Percentiles rank a stretch among this genome's conserved stretches.
These are phyloP conservation scores for Coelogynopora nodosa DNA, from an alignment of 2,888 invertebrate genomes.

Conservation along the genomic window DNA sequence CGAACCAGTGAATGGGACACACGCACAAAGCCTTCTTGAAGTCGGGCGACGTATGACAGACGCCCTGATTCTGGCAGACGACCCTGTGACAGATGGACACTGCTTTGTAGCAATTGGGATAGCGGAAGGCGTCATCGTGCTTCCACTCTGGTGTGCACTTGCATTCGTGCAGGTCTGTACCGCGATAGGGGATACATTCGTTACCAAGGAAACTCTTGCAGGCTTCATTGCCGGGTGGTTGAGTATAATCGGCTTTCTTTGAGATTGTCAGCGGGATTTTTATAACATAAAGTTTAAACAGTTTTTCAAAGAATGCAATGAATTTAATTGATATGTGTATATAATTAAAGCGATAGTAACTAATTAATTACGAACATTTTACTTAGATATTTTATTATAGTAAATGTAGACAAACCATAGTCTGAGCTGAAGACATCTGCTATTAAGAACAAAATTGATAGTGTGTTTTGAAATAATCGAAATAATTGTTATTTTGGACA, in stretches of 20 bases:
- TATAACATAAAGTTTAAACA: no score
- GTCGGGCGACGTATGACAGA: constrained; percentile 11
- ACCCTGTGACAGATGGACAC: constrained; percentile 8
- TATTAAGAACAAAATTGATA: no score
- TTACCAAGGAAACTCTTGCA: constrained; percentile 28
- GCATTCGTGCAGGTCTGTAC: constrained; percentile 27
- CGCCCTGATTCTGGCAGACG: constrained; percentile 30
- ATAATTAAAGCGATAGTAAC: no score
- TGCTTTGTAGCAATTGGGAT: constrained; percentile 24
- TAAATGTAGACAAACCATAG: no score
- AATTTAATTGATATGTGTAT: no score
- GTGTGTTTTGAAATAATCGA: no score
- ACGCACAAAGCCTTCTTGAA: background rate
- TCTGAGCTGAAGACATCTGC: no score
- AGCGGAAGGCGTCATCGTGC: constrained; percentile 8
- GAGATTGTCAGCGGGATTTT: no score
- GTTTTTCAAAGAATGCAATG: no score
- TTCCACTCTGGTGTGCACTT: constrained; percentile 3
- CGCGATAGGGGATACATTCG: constrained; percentile 2
- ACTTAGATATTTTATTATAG: no score
- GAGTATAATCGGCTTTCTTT: background rate
- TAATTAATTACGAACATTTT: no score
- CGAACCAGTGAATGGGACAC: background rate
- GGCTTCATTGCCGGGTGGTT: constrained; percentile 26
- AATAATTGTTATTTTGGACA: no score